Percentiles rank a stretch among this genome's conserved stretches.
These are phyloP conservation scores for Metopolophium dirhodum DNA, from an alignment of 1,140 invertebrate species.

Conservation along the genomic window DNA sequence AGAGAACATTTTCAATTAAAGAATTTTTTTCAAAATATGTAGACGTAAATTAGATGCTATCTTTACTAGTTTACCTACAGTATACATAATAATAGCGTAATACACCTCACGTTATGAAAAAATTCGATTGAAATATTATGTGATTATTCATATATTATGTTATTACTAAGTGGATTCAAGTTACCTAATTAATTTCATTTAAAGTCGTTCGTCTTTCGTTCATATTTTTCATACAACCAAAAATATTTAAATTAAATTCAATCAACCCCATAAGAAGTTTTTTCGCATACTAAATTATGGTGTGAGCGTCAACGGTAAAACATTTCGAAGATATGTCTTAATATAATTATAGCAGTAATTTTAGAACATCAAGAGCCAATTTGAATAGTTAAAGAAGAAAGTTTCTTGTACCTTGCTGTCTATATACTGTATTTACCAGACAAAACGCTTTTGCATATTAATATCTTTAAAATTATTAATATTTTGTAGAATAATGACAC, in stretches of 20 bases:
- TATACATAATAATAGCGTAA: not conserved
- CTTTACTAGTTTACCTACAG: not conserved
- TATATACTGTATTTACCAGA: not conserved
- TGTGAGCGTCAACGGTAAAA: not conserved
- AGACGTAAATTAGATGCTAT: not conserved
- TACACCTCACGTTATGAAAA: not conserved
- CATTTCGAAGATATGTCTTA: not conserved
- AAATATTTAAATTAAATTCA: not conserved
- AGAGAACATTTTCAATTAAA: not conserved
- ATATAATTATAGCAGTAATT: conserved; percentile 23
- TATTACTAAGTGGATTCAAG: not conserved
- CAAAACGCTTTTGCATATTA: not conserved
- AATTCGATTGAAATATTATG: not conserved
- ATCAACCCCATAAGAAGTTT: not conserved
- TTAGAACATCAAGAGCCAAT: not conserved
- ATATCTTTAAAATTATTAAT: conserved; percentile 29
- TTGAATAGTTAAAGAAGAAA: conserved; percentile 11
- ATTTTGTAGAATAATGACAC: conserved; percentile 22
- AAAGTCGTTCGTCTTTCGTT: not conserved
- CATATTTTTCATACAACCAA: not conserved
- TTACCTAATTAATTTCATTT: not conserved
- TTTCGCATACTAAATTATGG: not conserved
- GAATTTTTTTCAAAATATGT: not conserved
- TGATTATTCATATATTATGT: not conserved
- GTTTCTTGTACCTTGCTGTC: not conserved